phyloP scores from a whole-genome alignment of 2,113 vertebrate genomes.

The Ibidorhyncha struthersii region DNA sequence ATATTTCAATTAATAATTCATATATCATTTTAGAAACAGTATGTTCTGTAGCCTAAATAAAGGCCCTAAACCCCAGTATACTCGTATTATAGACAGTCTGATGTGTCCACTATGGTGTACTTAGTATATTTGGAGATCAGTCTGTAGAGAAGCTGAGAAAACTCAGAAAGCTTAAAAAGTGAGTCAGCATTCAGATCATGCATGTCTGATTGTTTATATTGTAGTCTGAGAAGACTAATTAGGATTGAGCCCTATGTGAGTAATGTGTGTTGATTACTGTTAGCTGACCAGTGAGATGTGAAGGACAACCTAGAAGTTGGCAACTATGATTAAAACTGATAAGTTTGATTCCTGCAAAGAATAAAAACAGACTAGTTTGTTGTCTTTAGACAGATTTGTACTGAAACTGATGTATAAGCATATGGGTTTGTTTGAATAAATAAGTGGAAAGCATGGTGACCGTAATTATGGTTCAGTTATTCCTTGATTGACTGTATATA shows the following conservation, averaged over 20 bases:
- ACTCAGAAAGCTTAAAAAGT: constrained; percentile 21
- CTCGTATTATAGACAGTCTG: neutral
- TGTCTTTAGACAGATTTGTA: neutral
- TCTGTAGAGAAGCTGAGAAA: neutral
- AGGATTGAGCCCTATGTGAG: constrained; percentile 47
- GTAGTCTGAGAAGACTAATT: constrained; percentile 60
- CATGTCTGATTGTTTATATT: neutral
- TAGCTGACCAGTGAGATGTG: constrained; percentile 79
- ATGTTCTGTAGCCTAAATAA: neutral
- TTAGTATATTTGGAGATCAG: neutral
- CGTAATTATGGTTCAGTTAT: neutral
- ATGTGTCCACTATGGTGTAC: neutral
- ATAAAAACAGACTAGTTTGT: neutral
- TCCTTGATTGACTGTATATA: neutral
- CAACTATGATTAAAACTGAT: constrained; percentile 63
- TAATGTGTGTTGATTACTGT: constrained; percentile 65
- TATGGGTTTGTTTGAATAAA: neutral
- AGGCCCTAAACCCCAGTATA: neutral
- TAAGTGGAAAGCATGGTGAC: neutral
- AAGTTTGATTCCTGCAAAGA: neutral
- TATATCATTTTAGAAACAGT: neutral
- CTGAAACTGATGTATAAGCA: neutral
- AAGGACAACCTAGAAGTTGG: constrained; percentile 78
- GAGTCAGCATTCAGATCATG: constrained; percentile 26
- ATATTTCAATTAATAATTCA: neutral